A percentile compares a stretch with the other conserved stretches of the same genome.
These are phyloP conservation scores for Calephelis nemesis DNA, from an alignment of 1,140 invertebrate genomes.

Conservation along the genomic window DNA sequence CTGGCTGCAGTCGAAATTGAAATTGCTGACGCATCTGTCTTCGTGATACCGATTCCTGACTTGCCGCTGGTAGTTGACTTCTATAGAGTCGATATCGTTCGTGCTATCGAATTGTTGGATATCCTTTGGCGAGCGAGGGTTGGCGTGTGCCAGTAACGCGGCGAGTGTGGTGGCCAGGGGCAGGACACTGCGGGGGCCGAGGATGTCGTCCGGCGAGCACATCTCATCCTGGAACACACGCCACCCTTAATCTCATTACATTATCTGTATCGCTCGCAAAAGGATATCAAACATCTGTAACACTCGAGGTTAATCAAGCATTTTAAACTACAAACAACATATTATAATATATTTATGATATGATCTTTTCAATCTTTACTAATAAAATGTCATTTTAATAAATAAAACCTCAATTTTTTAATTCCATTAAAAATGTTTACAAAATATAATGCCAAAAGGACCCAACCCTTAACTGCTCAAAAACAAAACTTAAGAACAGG, in stretches of 20 bases:
- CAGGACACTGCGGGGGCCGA: slow-evolving; percentile 71
- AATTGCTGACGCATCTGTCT: slow-evolving; percentile 71
- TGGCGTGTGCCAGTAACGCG: slow-evolving; percentile 79
- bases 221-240: slow-evolving; percentile 87
- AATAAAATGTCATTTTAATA: too few species aligned
- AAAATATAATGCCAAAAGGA: too few species aligned
- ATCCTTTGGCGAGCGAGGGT: slow-evolving; percentile 63
- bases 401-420: too few species aligned
- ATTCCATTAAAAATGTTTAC: too few species aligned
- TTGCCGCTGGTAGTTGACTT: slow-evolving; percentile 57
- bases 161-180: slow-evolving; percentile 76
- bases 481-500: too few species aligned
- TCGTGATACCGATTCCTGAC: slow-evolving; percentile 52
- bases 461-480: too few species aligned
- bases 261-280: slow-evolving; percentile 46
- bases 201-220: slow-evolving; percentile 86
- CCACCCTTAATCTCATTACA: slow-evolving; percentile 73
- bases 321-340: slow-evolving; percentile 2
- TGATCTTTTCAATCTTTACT: too few species aligned
- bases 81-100: slow-evolving; percentile 33
- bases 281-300: slow-evolving; percentile 62
- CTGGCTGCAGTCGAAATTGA: slow-evolving; percentile 50
- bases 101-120: slow-evolving; percentile 40
- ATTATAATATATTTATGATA: neutral
- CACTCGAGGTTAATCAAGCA: slow-evolving; percentile 45